Conservation (phyloP, 2,888 invertebrate genomes). For the Catocala sponsa region DNA sequence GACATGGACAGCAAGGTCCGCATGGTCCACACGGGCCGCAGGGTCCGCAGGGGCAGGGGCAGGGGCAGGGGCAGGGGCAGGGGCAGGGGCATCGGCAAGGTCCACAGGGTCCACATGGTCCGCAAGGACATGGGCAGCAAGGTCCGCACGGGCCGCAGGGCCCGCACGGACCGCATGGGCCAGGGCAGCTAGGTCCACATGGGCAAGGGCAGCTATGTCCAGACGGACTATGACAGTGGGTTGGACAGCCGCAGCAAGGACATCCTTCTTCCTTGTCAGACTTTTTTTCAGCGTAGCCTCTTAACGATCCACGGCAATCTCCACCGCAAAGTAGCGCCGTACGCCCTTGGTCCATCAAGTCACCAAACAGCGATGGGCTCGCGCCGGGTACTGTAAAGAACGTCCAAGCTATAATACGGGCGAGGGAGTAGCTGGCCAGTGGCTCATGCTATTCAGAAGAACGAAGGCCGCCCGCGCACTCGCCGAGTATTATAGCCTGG, state of each 20-base stretch:
- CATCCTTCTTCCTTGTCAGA: slow-evolving; percentile 51
- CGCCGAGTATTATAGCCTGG: slow-evolving; percentile 81
- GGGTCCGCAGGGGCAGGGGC: slow-evolving; percentile 50
- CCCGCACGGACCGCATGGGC: slow-evolving; percentile 26
- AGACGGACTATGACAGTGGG: too few relatives aligned
- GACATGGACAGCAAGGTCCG: too few relatives aligned
- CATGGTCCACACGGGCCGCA: too few relatives aligned
- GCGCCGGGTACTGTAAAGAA: slow-evolving; percentile 73
- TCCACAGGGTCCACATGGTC: slow-evolving; percentile 58
- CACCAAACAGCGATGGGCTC: slow-evolving; percentile 38
- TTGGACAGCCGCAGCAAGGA: slow-evolving; percentile 46
- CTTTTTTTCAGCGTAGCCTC: slow-evolving; percentile 62
- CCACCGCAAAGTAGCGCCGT: slow-evolving; percentile 61
- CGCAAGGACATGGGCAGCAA: slow-evolving; percentile 60
- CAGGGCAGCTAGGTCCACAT: slow-evolving; percentile 31
- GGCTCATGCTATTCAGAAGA: slow-evolving; percentile 77
- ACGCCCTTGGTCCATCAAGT: slow-evolving; percentile 41
- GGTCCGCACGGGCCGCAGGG: slow-evolving; percentile 56
- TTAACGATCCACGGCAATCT: slow-evolving; percentile 56
- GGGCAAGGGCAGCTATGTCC: slow-evolving; percentile 27
- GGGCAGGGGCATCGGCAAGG: slow-evolving; percentile 53
- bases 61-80: slow-evolving; percentile 41
- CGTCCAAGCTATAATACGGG: slow-evolving; percentile 79
- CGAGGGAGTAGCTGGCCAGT: slow-evolving; percentile 65
- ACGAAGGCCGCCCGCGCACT: slow-evolving; percentile 66